A percentile compares a stretch with the other conserved stretches of the same genome.
phyloP scores from a whole-genome alignment of 2,113 vertebrate genomes.

The Trichechus manatus region DNA sequence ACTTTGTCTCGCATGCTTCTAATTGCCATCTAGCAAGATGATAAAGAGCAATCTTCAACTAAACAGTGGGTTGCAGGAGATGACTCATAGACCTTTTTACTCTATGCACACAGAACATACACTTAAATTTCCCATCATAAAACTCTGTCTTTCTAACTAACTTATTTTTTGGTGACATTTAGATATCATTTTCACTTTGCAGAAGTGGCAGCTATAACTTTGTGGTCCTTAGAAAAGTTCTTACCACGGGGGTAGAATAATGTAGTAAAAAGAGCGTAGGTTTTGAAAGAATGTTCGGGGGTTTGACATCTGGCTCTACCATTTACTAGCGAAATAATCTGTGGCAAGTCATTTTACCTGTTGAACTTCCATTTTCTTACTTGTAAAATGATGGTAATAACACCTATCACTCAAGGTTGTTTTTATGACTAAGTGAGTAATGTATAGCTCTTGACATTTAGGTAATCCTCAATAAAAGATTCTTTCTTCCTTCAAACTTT shows the following conservation, averaged over 20 bases:
- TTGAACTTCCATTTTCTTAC: slow-evolving; percentile 73
- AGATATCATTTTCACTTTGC: slow-evolving; percentile 71
- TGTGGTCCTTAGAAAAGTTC: slow-evolving; percentile 68
- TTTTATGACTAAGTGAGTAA: slow-evolving; percentile 72
- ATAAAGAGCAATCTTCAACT: slow-evolving; percentile 66
- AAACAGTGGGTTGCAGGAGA: slow-evolving; percentile 59
- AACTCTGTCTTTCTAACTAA: slow-evolving; percentile 63
- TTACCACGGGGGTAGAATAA: slow-evolving; percentile 73
- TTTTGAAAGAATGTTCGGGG: slow-evolving; percentile 70
- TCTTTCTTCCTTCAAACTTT: slow-evolving; percentile 32
- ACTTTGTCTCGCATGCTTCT: slow-evolving; percentile 64
- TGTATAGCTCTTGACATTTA: slow-evolving; percentile 74
- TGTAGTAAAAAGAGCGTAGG: slow-evolving; percentile 60
- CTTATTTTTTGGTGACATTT: slow-evolving; percentile 69
- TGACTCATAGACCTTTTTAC: slow-evolving; percentile 69
- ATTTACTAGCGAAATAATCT: slow-evolving; percentile 63
- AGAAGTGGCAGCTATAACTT: slow-evolving; percentile 76
- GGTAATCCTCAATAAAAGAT: slow-evolving; percentile 58
- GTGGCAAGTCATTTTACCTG: slow-evolving; percentile 72
- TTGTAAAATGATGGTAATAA: slow-evolving; percentile 76
- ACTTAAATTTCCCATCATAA: slow-evolving; percentile 53
- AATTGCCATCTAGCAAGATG: slow-evolving; percentile 70
- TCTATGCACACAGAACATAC: slow-evolving; percentile 35
- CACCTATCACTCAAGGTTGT: slow-evolving; percentile 72
- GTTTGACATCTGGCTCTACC: slow-evolving; percentile 67